These are phyloP conservation scores for Alouatta palliata DNA, from an alignment of 2,113 vertebrate species.

Conservation along the genomic window DNA sequence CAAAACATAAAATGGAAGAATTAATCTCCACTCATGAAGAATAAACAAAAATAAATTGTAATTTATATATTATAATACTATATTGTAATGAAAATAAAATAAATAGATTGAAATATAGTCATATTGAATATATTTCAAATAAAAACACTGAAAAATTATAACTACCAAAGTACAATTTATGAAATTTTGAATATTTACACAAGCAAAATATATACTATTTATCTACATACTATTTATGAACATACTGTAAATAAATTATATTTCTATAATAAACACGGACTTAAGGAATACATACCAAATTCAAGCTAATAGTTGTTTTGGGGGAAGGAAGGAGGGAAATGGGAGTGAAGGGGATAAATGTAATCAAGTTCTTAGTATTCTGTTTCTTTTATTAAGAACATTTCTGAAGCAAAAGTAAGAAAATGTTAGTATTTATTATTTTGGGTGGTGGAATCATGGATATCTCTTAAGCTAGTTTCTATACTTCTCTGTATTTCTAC, in stretches of 20 bases:
- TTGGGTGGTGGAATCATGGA: background rate
- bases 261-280: background rate
- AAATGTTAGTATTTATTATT: background rate
- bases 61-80: background rate
- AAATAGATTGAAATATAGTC: background rate
- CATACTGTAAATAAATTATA: too few relatives aligned
- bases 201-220: background rate
- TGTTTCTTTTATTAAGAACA: slow-evolving; percentile 5
- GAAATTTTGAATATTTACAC: background rate
- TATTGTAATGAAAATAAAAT: background rate
- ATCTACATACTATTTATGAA: background rate
- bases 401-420: slow-evolving; percentile 6
- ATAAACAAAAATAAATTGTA: background rate
- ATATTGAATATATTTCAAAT: background rate
- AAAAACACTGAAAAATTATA: background rate
- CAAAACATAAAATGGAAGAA: background rate
- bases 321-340: background rate
- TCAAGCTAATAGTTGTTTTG: background rate
- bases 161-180: background rate
- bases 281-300: background rate
- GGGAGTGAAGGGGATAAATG: background rate
- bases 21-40: background rate
- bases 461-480: background rate
- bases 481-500: background rate
- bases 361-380: background rate